phyloP scores from a whole-genome alignment of 1,140 invertebrate genomes.

The Mesaphorura yosii region DNA sequence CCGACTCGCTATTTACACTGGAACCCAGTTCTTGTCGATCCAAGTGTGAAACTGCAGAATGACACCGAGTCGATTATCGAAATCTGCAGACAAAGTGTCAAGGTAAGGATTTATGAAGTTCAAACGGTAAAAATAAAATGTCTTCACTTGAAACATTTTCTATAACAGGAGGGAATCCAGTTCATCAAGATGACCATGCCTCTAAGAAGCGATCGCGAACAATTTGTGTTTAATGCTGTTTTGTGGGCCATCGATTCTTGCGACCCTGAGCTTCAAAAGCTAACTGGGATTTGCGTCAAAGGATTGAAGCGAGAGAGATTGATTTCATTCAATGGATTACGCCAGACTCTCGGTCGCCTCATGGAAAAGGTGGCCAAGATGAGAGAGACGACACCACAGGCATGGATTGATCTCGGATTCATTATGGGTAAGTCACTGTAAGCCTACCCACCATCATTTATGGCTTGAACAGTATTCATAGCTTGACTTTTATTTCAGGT shows the following conservation, averaged over 20 bases:
- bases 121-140: neutral
- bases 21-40: constrained; percentile 1
- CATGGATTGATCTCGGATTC: neutral
- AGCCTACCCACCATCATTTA: too few species aligned
- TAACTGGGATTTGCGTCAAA: neutral
- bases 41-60: neutral
- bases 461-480: too few species aligned
- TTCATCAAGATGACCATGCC: neutral
- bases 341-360: neutral
- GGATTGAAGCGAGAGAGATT: too few species aligned
- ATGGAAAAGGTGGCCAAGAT: neutral
- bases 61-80: neutral
- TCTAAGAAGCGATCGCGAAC: neutral
- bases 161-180: neutral
- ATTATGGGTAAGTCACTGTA: neutral
- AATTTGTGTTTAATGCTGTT: neutral
- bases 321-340: too few species aligned
- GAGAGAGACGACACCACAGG: neutral
- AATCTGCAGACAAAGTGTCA: neutral
- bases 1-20: constrained; percentile 46
- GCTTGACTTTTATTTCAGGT: too few species aligned
- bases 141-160: neutral
- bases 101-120: neutral
- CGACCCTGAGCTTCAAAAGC: neutral
- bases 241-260: neutral